Conservation (phyloP, 2,797 vertebrate genomes). For the Melanotaenia maccullochi region DNA sequence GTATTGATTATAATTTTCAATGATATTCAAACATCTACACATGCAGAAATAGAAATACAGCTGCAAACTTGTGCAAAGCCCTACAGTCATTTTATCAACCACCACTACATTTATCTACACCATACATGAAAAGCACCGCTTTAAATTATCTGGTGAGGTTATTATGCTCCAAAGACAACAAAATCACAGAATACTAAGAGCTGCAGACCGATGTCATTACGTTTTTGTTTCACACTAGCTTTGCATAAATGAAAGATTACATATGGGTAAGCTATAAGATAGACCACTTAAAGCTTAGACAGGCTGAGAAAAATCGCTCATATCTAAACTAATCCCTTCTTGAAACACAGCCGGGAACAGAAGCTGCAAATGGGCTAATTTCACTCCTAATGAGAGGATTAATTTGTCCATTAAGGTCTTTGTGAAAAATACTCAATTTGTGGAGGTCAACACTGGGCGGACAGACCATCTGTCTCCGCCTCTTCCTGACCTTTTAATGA, state of each 20-base stretch:
- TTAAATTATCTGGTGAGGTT: slow-evolving; percentile 32
- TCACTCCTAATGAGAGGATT: slow-evolving; percentile 78
- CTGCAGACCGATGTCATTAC: slow-evolving; percentile 21
- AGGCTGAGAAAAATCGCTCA: neutral
- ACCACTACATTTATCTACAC: slow-evolving; percentile 22
- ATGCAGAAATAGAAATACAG: slow-evolving; percentile 27
- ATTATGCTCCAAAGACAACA: slow-evolving; percentile 44
- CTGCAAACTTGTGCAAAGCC: slow-evolving; percentile 7
- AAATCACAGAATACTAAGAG: slow-evolving; percentile 22
- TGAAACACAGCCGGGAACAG: slow-evolving; percentile 50
- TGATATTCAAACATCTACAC: neutral
- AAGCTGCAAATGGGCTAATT: slow-evolving; percentile 74
- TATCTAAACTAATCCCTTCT: slow-evolving; percentile 37
- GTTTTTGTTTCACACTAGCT: slow-evolving; percentile 41
- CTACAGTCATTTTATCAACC: neutral
- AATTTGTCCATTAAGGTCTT: slow-evolving; percentile 67
- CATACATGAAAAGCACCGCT: slow-evolving; percentile 10
- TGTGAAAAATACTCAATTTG: slow-evolving; percentile 51
- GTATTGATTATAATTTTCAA: slow-evolving; percentile 7
- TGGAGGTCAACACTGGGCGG: slow-evolving; percentile 45
- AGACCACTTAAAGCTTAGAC: slow-evolving; percentile 28
- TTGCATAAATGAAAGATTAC: slow-evolving; percentile 52
- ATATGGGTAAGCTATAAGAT: slow-evolving; percentile 40
- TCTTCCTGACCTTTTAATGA: slow-evolving; percentile 31
- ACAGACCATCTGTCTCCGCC: slow-evolving; percentile 15